phyloP scores from a whole-genome alignment of 1,140 invertebrate genomes.

The Drosophila cardini region DNA sequence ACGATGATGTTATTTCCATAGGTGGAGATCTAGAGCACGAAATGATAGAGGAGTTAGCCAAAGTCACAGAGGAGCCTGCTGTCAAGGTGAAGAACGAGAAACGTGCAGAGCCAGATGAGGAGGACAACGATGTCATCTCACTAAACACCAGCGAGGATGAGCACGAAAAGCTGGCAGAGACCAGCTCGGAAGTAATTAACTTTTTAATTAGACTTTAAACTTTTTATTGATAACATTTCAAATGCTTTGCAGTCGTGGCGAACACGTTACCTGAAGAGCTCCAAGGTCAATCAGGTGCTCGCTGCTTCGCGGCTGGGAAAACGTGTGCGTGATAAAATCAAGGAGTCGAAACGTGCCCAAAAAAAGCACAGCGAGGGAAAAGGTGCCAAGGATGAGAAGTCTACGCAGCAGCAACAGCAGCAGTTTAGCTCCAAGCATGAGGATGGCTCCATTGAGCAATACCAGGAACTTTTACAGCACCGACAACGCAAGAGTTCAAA shows the following conservation, averaged over 20 bases:
- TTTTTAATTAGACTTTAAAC: background rate
- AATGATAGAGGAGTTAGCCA: constrained; percentile 74
- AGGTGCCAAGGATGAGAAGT: constrained; percentile 31
- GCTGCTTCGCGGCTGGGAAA: constrained; percentile 86
- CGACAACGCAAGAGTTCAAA: constrained; percentile 72
- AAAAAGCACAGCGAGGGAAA: constrained; percentile 54
- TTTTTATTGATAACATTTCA: constrained; percentile 3
- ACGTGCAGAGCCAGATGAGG: constrained; percentile 44
- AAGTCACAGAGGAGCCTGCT: constrained; percentile 49
- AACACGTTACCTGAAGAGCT: constrained; percentile 85
- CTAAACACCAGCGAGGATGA: constrained; percentile 81
- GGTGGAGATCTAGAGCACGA: constrained; percentile 70
- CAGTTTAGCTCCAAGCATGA: constrained; percentile 74
- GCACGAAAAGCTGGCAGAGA: constrained; percentile 54
- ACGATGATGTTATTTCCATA: constrained; percentile 83
- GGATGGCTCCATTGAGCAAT: constrained; percentile 82
- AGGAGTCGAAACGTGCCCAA: constrained; percentile 85
- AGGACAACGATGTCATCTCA: constrained; percentile 77
- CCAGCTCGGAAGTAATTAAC: constrained; percentile 55
- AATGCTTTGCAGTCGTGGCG: constrained; percentile 71
- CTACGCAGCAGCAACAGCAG: constrained; percentile 32
- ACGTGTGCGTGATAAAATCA: constrained; percentile 87
- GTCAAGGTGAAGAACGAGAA: constrained; percentile 35
- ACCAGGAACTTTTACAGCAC: constrained; percentile 76
- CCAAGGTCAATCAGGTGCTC: constrained; percentile 86